Evolutionary conservation across 2,797 vertebrate genomes (phyloP), one percentile per base, ranked within the genome.

Genomic region (Sparus aurata): DNA sequence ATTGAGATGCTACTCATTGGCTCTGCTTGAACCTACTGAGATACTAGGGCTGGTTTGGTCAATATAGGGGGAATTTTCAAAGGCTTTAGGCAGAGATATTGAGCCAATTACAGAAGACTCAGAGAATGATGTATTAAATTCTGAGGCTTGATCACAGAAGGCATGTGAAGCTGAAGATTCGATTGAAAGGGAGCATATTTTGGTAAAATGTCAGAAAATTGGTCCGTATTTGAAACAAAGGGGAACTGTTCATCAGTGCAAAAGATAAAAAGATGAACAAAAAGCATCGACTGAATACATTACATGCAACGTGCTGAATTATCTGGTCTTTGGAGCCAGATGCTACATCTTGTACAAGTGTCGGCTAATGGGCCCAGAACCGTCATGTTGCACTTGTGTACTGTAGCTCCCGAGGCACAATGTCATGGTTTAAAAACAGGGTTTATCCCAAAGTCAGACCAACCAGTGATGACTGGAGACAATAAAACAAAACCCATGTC

Each of bases 281-380:
- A 74, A 45, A 23, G 50, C 52, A 23, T 74, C 76, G 4, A 12
- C 58, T 77, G 75, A 85, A 74, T 54, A 30, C 43, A 73, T 64
- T 34, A 72, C 20, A 49, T 58, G 59, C 62, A 61, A 38, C 66
- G 50, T 34, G 38, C 30, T 30, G 47, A 16, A 58, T 46, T 53
- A 34, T 20, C 23, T n/a, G 23, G 34, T 45, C 23, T 50, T 62
- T 49, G 20, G 2, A 69, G 52, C 54, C 59, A 59, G 50, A 49
- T 59, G 75, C 60, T 43, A 45, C 12, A 46, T 65, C n/a, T 57
- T 23, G 23, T 64, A 30, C 17, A 66, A 73, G 23, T 63, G 17
- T 5, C 17, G 12, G 63, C 55, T 41, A 55, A 82, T 58, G 17
- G 16, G 34, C 30, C 43, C 5, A 46, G 27, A 68, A 57, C 47